Evolutionary conservation across 2,888 invertebrate genomes (phyloP).

Genomic region (Phania funesta): DNA sequence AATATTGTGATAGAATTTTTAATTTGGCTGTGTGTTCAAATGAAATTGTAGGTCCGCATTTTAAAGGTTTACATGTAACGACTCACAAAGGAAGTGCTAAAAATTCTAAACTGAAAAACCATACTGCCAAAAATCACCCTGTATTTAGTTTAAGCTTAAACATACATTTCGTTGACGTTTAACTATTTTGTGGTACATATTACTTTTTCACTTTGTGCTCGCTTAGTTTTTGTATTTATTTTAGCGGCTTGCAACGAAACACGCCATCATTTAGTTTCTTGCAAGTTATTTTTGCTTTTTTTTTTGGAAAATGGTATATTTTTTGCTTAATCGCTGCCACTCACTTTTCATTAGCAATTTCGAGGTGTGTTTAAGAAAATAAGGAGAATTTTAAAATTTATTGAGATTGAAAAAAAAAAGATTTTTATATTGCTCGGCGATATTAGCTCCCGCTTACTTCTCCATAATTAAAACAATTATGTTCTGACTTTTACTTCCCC

Average conservation of each 20-base stretch:
- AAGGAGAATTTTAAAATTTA: no score
- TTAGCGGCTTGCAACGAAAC: constrained; percentile 41
- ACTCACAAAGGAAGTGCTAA: background rate
- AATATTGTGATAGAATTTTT: no score
- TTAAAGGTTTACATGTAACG: background rate
- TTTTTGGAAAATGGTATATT: background rate
- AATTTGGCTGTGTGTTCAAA: no score
- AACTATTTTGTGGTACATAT: constrained; percentile 19
- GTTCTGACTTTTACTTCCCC: no score
- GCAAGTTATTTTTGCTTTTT: constrained; percentile 2
- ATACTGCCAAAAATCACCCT: background rate
- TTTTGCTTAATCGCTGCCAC: constrained; percentile 64
- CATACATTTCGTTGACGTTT: background rate
- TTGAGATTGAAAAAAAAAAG: no score
- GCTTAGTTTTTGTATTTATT: background rate
- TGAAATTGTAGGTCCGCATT: no score
- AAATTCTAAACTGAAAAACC: background rate
- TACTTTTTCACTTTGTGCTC: background rate
- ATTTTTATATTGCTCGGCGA: no score
- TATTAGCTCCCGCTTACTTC: no score
- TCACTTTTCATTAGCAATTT: constrained; percentile 68
- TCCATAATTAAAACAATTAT: no score
- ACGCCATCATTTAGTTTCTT: constrained; percentile 56
- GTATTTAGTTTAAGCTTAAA: background rate
- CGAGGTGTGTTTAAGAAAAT: no score